Conservation (phyloP, 2,113 vertebrate genomes). For the Thalassarche chlororhynchos region DNA sequence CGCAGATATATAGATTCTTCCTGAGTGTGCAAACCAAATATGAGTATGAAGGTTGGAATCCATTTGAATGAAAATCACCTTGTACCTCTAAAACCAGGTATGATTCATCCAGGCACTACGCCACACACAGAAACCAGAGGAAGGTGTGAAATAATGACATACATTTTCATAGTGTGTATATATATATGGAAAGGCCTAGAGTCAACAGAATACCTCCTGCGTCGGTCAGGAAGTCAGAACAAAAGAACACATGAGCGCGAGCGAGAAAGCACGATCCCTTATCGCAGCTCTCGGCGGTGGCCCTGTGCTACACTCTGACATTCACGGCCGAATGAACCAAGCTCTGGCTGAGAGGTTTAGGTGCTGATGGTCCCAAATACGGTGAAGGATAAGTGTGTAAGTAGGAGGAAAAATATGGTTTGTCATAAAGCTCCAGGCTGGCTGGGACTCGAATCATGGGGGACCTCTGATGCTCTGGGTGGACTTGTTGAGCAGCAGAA, state of each 20-base stretch:
- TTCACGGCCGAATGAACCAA: background rate
- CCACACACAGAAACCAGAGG: background rate
- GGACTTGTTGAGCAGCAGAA: background rate
- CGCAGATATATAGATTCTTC: background rate
- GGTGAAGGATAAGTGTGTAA: background rate
- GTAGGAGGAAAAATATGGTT: accelerated
- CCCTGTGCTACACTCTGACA: background rate
- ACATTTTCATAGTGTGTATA: background rate
- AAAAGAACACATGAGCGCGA: background rate
- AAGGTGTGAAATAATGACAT: background rate
- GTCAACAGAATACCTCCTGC: background rate
- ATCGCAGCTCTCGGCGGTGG: background rate
- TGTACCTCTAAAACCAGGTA: constrained; percentile 2
- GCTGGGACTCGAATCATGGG: background rate
- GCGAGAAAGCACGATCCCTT: background rate
- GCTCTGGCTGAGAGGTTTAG: background rate
- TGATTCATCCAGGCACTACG: background rate
- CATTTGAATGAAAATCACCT: background rate
- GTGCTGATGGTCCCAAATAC: background rate
- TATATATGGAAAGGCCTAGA: background rate
- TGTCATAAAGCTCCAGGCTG: background rate
- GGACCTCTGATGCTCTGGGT: background rate
- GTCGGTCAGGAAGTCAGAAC: background rate
- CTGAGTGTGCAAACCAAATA: background rate
- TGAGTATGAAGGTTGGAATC: background rate